These are phyloP conservation scores for Torymus texanus DNA, from an alignment of 2,888 invertebrate species.

Conservation along the genomic window DNA sequence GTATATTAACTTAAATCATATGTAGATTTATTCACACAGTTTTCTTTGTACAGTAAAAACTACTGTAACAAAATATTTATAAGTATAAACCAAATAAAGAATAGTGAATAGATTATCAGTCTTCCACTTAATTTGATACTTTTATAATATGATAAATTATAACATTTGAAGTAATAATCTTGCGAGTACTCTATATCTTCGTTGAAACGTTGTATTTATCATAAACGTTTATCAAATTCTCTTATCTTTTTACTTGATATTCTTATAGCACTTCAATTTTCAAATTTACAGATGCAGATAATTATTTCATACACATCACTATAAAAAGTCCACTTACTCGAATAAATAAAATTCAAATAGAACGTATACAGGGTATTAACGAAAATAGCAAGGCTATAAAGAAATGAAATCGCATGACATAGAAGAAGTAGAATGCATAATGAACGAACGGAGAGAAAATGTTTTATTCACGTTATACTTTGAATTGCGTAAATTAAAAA, in stretches of 20 bases:
- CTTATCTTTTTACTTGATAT: neutral
- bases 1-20: too few relatives aligned
- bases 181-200: conserved; percentile 15
- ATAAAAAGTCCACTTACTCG: too few relatives aligned
- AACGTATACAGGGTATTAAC: neutral
- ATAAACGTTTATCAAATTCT: neutral
- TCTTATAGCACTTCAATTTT: neutral
- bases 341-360: too few relatives aligned
- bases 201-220: conserved; percentile 16
- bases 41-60: too few relatives aligned
- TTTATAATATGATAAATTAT: too few relatives aligned
- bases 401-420: neutral
- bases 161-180: neutral
- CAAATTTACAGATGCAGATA: neutral
- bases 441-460: conserved; percentile 18
- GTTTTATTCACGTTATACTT: conserved; percentile 27
- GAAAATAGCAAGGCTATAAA: neutral
- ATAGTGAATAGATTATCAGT: too few relatives aligned
- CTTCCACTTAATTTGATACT: too few relatives aligned
- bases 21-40: too few relatives aligned
- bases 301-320: too few relatives aligned
- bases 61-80: too few relatives aligned
- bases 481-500: conserved; percentile 36
- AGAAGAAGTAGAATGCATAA: conserved; percentile 23
- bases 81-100: too few relatives aligned